Conservation (phyloP, 2,797 vertebrate species). For the Remorina albescens region DNA sequence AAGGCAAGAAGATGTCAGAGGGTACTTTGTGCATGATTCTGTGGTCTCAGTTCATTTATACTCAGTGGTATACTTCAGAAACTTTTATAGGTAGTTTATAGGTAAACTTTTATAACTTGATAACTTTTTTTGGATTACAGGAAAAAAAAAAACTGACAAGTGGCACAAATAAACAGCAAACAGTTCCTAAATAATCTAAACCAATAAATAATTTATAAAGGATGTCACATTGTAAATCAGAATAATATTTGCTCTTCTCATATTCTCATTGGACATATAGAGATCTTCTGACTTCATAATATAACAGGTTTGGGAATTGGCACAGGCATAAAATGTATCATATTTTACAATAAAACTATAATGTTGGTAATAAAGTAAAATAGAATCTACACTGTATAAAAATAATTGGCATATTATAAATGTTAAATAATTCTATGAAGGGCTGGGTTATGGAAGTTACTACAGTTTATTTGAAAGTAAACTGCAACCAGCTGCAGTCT, state of each 20-base stretch:
- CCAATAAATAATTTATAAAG: slow-evolving; percentile 59
- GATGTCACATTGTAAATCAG: slow-evolving; percentile 32
- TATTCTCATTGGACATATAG: slow-evolving; percentile 10
- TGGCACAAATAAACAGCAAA: slow-evolving; percentile 50
- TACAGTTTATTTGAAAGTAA: slow-evolving; percentile 50
- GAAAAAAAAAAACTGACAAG: slow-evolving; percentile 26
- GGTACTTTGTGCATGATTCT: slow-evolving; percentile 7
- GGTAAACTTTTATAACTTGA: too few relatives aligned
- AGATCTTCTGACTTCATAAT: slow-evolving; percentile 22
- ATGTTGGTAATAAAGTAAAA: slow-evolving; percentile 52
- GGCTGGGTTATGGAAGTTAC: slow-evolving; percentile 37
- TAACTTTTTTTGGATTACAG: too few relatives aligned
- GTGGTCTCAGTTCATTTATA: slow-evolving; percentile 18
- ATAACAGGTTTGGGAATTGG: slow-evolving; percentile 46
- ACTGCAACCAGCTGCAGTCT: slow-evolving; percentile 50
- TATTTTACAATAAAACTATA: slow-evolving; percentile 37
- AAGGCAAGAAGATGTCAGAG: slow-evolving; percentile 4
- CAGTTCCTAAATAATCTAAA: slow-evolving; percentile 15
- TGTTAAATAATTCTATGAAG: slow-evolving; percentile 53
- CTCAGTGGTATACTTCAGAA: slow-evolving; percentile 59
- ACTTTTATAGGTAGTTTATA: too few relatives aligned
- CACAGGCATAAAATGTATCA: slow-evolving; percentile 60
- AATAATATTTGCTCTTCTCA: slow-evolving; percentile 25
- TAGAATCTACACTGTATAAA: slow-evolving; percentile 66
- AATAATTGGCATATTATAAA: slow-evolving; percentile 57